phyloP scores from a whole-genome alignment of 2,888 invertebrate species.

The Lepidochrysops patricia region DNA sequence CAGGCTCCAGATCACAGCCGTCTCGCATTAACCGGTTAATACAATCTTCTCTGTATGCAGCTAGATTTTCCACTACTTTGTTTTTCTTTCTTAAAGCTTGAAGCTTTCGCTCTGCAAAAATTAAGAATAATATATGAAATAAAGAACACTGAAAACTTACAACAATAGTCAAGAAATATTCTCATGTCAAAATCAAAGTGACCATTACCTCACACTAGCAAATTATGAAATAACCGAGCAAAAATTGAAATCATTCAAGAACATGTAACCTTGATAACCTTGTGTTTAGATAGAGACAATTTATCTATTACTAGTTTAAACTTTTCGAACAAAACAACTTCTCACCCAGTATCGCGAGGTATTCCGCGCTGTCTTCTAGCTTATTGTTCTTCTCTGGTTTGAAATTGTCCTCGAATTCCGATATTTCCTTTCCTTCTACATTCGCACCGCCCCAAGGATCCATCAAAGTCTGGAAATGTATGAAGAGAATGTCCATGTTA shows the following conservation, averaged over 20 bases:
- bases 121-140: not conserved
- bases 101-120: slow-evolving; percentile 53
- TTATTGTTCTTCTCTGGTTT: slow-evolving; percentile 49
- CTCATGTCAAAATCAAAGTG: not conserved
- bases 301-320: not conserved
- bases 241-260: not conserved
- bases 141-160: not conserved
- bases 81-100: slow-evolving; percentile 57
- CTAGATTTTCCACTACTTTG: slow-evolving; percentile 74
- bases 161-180: too few species aligned
- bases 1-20: slow-evolving; percentile 65
- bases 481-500: not conserved
- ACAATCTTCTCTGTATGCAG: slow-evolving; percentile 74
- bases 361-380: slow-evolving; percentile 78
- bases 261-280: slow-evolving; percentile 1
- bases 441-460: slow-evolving; percentile 66
- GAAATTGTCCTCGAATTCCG: slow-evolving; percentile 76
- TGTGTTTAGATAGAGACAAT: not conserved
- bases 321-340: slow-evolving; percentile 16
- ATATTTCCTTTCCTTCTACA: slow-evolving; percentile 35
- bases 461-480: slow-evolving; percentile 50
- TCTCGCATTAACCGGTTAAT: slow-evolving; percentile 75
- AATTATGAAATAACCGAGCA: not conserved
- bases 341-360: slow-evolving; percentile 79
- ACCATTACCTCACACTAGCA: not conserved